phyloP scores from a whole-genome alignment of 1,140 invertebrate species.

The Brachionus manjavacas region DNA sequence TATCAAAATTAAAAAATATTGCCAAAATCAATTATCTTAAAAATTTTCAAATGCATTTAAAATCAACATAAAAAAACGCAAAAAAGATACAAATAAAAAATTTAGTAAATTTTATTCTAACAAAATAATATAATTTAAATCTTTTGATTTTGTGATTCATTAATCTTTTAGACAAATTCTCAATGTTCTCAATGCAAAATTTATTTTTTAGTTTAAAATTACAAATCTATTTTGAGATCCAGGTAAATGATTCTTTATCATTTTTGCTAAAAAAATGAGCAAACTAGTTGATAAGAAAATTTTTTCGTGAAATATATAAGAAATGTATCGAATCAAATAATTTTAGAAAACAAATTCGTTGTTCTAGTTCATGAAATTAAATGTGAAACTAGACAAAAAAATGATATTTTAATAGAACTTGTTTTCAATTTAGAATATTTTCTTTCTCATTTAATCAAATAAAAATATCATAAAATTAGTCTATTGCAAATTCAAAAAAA shows the following conservation, averaged over 20 bases:
- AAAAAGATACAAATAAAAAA: not conserved
- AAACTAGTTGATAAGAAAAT: not conserved
- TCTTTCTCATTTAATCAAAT: not conserved
- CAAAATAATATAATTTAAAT: not conserved
- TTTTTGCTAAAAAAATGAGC: not conserved
- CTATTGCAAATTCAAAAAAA: not conserved
- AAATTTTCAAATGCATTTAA: no score
- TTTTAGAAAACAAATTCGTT: not conserved
- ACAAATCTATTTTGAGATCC: not conserved
- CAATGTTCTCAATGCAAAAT: not conserved
- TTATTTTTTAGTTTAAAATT: not conserved
- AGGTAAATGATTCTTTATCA: not conserved
- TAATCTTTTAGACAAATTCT: not conserved
- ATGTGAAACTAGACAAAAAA: not conserved
- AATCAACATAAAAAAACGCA: no score
- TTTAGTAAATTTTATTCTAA: not conserved
- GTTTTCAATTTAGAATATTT: not conserved
- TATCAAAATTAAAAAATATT: no score
- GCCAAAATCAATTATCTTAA: no score
- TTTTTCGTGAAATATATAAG: not conserved
- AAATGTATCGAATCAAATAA: not conserved
- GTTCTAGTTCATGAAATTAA: not conserved
- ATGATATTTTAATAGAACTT: not conserved
- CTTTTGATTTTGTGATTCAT: not conserved
- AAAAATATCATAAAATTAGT: constrained; percentile 7